These are phyloP conservation scores for Epistrophella euchroma DNA, from an alignment of 2,888 invertebrate species.

Conservation along the genomic window DNA sequence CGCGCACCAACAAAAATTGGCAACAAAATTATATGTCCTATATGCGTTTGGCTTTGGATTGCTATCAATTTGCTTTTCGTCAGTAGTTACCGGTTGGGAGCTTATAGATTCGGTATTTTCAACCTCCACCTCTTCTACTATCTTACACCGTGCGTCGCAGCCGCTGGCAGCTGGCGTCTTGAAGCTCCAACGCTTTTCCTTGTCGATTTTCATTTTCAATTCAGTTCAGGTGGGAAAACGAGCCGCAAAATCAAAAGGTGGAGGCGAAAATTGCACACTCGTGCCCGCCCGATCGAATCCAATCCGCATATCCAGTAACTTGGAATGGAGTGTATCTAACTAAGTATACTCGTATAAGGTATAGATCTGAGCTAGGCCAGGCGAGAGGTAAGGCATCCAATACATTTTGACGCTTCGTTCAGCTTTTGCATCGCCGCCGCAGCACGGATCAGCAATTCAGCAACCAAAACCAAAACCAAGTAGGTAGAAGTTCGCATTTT, in stretches of 20 bases:
- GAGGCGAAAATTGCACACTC: constrained; percentile 75
- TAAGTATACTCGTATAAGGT: neutral
- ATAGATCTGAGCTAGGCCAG: neutral
- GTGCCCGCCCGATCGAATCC: constrained; percentile 37
- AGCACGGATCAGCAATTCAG: constrained; percentile 26
- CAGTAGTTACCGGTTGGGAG: constrained; percentile 52
- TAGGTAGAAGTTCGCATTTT: constrained; percentile 71
- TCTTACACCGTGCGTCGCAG: constrained; percentile 15
- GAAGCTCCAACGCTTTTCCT: constrained; percentile 54
- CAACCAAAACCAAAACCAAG: constrained; percentile 7
- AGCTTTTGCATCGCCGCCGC: constrained; percentile 64
- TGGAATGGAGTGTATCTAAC: constrained; percentile 7
- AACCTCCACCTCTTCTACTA: neutral
- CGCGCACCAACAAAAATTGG: constrained; percentile 9
- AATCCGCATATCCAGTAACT: constrained; percentile 18
- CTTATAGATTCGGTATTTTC: constrained; percentile 10
- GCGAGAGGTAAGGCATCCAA: constrained; percentile 40
- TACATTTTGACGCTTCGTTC: constrained; percentile 53
- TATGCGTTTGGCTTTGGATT: constrained; percentile 51
- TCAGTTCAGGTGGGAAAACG: constrained; percentile 73
- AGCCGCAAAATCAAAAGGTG: constrained; percentile 71
- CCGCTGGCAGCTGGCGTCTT: constrained; percentile 50
- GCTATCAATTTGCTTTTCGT: constrained; percentile 58
- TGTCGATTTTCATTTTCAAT: constrained; percentile 69
- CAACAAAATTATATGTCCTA: constrained; percentile 60